phyloP scores from a whole-genome alignment of 2,888 invertebrate species.

The Callosobruchus maculatus region DNA sequence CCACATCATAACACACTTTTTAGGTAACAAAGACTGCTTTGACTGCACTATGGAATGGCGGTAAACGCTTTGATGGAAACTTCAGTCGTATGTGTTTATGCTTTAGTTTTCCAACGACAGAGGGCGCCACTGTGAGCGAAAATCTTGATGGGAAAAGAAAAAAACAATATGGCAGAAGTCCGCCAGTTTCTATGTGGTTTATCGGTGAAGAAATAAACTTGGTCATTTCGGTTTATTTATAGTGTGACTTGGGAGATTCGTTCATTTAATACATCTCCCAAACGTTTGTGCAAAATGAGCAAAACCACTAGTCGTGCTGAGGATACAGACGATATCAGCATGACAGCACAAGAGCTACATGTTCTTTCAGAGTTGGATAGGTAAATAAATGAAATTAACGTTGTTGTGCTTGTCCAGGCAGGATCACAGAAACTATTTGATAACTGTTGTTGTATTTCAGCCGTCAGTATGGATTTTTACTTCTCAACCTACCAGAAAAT shows the following conservation, averaged over 20 bases:
- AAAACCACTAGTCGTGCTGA: slow-evolving; percentile 14
- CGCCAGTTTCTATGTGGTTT: neutral
- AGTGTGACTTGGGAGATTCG: slow-evolving; percentile 10
- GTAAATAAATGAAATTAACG: slow-evolving; percentile 39
- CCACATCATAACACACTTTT: no score
- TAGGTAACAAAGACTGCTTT: no score
- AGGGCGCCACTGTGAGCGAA: no score
- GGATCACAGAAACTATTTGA: slow-evolving; percentile 3
- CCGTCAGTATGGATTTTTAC: slow-evolving; percentile 87
- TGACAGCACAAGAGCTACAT: slow-evolving; percentile 79
- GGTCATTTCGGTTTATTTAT: slow-evolving; percentile 15
- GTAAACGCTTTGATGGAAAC: no score
- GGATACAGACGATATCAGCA: slow-evolving; percentile 45
- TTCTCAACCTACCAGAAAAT: slow-evolving; percentile 77
- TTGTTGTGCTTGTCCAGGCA: neutral
- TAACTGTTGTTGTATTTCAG: slow-evolving; percentile 54
- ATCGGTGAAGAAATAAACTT: slow-evolving; percentile 7
- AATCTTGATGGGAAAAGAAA: neutral
- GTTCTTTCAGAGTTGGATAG: slow-evolving; percentile 85
- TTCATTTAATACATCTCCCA: slow-evolving; percentile 7
- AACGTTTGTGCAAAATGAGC: neutral
- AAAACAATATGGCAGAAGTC: neutral
- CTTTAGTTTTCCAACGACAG: no score
- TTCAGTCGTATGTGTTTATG: no score
- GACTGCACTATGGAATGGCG: no score